These are phyloP conservation scores for Loripinus fragilis DNA, from an alignment of 2,888 invertebrate genomes.

Conservation along the genomic window DNA sequence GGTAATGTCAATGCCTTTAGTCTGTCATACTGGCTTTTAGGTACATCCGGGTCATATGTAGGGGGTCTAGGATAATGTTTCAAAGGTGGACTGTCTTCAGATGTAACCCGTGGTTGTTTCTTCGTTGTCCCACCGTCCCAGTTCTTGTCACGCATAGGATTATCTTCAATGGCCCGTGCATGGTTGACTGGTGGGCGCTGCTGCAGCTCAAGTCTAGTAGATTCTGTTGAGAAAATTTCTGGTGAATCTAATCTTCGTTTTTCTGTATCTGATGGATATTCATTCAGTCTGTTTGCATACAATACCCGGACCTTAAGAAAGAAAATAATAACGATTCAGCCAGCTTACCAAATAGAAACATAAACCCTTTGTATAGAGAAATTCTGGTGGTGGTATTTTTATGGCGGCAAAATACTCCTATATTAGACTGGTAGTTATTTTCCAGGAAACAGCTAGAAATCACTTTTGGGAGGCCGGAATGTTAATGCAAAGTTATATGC, in stretches of 20 bases:
- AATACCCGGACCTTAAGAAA: constrained; percentile 54
- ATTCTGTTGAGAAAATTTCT: constrained; percentile 17
- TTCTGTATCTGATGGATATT: constrained; percentile 23
- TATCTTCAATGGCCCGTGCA: background rate
- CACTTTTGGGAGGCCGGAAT: no score
- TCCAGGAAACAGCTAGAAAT: no score
- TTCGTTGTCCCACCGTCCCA: constrained; percentile 20
- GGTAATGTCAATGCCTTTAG: constrained; percentile 47
- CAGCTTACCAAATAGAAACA: no score
- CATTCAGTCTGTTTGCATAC: constrained; percentile 45
- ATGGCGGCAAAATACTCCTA: no score
- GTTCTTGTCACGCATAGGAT: background rate
- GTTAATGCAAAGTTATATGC: no score
- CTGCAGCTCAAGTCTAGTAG: background rate
- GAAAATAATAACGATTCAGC: background rate
- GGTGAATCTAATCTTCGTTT: constrained; percentile 51
- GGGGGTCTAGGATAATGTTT: constrained; percentile 48
- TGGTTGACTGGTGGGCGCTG: background rate
- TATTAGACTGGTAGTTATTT: no score
- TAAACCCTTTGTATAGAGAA: no score
- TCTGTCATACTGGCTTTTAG: constrained; percentile 35
- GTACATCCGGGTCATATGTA: constrained; percentile 41
- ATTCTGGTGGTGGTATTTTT: no score
- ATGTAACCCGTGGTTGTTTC: constrained; percentile 34
- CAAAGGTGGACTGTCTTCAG: constrained; percentile 36